A percentile compares a stretch with the other conserved stretches of the same genome.
Conservation (phyloP, 53 echinoderm and acorn worm species). For the Antedon mediterranea region DNA sequence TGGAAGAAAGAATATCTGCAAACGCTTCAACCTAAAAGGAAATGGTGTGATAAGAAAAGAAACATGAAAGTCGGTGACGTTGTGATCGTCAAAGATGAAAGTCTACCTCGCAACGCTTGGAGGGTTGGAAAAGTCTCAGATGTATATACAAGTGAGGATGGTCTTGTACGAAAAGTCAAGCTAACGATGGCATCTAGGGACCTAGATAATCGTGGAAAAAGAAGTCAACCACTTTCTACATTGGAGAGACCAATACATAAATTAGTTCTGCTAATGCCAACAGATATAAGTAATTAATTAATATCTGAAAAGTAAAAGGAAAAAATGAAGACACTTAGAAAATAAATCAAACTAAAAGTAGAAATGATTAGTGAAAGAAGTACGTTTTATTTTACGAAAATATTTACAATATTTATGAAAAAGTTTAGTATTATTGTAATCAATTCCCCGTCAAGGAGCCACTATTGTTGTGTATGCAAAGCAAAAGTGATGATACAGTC, state of each 20-base stretch:
- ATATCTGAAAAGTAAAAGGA: too few relatives aligned
- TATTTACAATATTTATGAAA: too few relatives aligned
- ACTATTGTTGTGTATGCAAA: too few relatives aligned
- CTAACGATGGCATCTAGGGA: background rate
- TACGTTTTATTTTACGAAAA: too few relatives aligned
- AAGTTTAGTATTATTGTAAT: too few relatives aligned
- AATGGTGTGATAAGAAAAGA: constrained; percentile 14
- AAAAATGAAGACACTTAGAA: too few relatives aligned
- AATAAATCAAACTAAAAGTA: too few relatives aligned
- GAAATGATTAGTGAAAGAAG: too few relatives aligned
- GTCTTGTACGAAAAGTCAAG: constrained; percentile 21
- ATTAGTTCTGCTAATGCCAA: constrained; percentile 5
- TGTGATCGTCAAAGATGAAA: constrained; percentile 22
- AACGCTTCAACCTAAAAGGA: constrained; percentile 4
- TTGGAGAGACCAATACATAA: constrained; percentile 26
- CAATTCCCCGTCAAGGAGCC: too few relatives aligned
- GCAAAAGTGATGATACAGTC: too few relatives aligned
- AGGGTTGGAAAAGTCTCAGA: constrained; percentile 5
- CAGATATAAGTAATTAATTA: too few relatives aligned
- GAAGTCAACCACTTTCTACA: background rate
- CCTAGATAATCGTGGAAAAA: constrained; percentile 1
- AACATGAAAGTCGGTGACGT: constrained; percentile 11
- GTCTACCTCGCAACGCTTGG: constrained; percentile 14
- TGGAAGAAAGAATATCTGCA: constrained; percentile 17
- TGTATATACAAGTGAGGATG: constrained; percentile 14